Evolutionary conservation across 2,797 vertebrate genomes (phyloP), one percentile per base, ranked within the genome.

Genomic region (Aphelocoma californica): DNA sequence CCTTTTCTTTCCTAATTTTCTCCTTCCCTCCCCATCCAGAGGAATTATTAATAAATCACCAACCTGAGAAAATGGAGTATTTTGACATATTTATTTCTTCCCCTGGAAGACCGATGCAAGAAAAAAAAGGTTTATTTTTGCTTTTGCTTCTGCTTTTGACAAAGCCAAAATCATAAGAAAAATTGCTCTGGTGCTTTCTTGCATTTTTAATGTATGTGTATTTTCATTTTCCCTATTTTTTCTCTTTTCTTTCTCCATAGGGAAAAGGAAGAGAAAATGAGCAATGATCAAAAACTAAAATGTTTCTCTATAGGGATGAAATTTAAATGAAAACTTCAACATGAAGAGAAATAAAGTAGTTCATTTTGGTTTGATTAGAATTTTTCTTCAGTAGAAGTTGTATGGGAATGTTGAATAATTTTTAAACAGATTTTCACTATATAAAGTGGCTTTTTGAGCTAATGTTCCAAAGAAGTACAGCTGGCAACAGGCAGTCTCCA

Each of bases 401-500:
- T 45, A 61, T 36, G 60, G 57, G 42, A 86, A 62, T 0, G 0
- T 1, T 36, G 56, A 84, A 70, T 42, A 82, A 31, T 50, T 80
- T 95, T 75, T 4, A n/a, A 81, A 92, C 13, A 62, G 31, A 25
- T 81, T 93, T 94, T 95, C 53, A 47, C 32, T 67, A 20, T 34
- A 84, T 60, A 40, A 74, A 80, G 48, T 75, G 28, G 7, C 14
- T 73, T 93, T 90, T 81, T 77, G 29, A 84, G 60, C 42, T 80
- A 93, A 50, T 10, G 32, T 80, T 95, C 82, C 81, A 82, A 61
- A 90, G 72, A 69, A 62, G 4, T 92, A 51, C 88, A 93, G 74
- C 84, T 96, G 95, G 89, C 58, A 78, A 62, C 65, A 92, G 75
- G 79, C 93, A 79, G 47, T 34, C 78, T 92, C 64, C 84, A 86